Evolutionary conservation across 2,113 vertebrate species (phyloP), one percentile per base, ranked within the genome.

Genomic region (Vulpes ferrilata): DNA sequence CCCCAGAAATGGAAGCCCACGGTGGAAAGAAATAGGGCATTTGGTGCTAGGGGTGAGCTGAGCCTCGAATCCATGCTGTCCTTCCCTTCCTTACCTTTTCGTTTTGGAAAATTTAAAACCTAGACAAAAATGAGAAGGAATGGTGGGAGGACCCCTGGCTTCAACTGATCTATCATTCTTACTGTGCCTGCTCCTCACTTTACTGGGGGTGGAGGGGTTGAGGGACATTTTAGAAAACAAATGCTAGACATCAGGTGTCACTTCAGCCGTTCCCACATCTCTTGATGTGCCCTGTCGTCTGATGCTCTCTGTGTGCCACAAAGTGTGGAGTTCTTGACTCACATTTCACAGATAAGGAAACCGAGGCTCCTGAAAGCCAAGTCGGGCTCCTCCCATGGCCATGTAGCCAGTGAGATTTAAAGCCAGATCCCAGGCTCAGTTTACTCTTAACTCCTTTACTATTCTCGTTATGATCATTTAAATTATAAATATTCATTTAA

Each of bases 81-180:
- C 35, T 82, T 19, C 57, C 82, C 35, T 82, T 19, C 57, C 82
- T 73, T 64, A 51, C 55, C 82, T 48, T 85, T 91, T 67, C 88
- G 83, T 84, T 96, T 90, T 82, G 65, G 96, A 85, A 96, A 83
- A 74, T 89, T 65, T 86, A 30, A 71, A 48, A 83, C 48, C 43
- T 91, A 17, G 6, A 48, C 64, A 79, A 25, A 87, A 87, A 78
- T 64, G 55, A 86, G 71, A 38, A 92, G 65, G 38, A 35, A 19
- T 74, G 90, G 92, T 19, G 8, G 25, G 60, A n/a, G 6, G 20
- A 35, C 43, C 55, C 79, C 51, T 78, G 53, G 81, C 88, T 22
- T 83, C 35, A 19, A 5, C 71, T 8, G 10, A 53, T n/a, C 62
- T 43, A 2, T 32, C 27, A 0, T 25, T 65, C 53, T n/a, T 51